Evolutionary conservation across 2,113 vertebrate genomes (phyloP).

Genomic region (Spermophilus dauricus): DNA sequence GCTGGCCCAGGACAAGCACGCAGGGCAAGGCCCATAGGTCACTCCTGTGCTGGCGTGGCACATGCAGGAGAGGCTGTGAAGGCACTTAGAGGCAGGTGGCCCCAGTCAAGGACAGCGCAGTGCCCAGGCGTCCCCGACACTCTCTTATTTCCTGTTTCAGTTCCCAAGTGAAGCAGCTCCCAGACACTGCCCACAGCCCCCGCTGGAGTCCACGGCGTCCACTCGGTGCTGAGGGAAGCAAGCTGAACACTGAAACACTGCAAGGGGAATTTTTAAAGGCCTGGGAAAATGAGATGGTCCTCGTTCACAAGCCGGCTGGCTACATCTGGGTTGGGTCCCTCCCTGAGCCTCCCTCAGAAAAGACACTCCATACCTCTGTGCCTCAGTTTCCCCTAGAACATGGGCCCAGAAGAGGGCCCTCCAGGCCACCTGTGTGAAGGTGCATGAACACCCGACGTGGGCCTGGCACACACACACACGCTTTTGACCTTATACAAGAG

Average conservation of each 20-base stretch:
- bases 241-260: fast-evolving
- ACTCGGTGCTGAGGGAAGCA: fast-evolving
- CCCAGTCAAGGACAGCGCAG: fast-evolving
- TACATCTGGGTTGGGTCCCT: fast-evolving
- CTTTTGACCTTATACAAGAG: fast-evolving
- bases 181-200: fast-evolving
- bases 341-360: background rate
- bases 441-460: fast-evolving
- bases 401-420: fast-evolving
- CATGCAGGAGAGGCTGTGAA: fast-evolving
- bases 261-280: no score
- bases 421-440: fast-evolving
- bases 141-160: fast-evolving
- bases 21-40: fast-evolving
- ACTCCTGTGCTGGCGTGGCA: fast-evolving
- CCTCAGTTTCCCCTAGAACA: background rate
- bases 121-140: fast-evolving
- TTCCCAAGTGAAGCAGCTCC: background rate
- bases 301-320: fast-evolving
- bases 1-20: fast-evolving
- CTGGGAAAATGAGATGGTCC: fast-evolving
- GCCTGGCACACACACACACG: fast-evolving
- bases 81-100: background rate
- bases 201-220: fast-evolving
- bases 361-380: background rate